Evolutionary conservation across 2,113 vertebrate species (phyloP).

Genomic region (Ardeotis arabs): DNA sequence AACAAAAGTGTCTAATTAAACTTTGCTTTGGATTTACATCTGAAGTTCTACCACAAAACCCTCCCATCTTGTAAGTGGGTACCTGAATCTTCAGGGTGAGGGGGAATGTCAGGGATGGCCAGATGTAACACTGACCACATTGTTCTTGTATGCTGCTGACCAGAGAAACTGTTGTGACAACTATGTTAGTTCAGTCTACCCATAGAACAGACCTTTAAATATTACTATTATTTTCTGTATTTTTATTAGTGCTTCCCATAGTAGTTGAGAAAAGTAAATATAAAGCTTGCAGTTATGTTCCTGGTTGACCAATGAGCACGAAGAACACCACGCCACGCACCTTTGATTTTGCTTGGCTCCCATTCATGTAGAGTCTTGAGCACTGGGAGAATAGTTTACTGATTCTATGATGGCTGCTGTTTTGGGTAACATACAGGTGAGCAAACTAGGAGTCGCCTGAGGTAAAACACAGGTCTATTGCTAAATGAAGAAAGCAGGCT

Average conservation of each 20-base stretch:
- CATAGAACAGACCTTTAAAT: background rate
- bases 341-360: background rate
- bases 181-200: background rate
- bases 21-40: background rate
- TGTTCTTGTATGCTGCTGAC: background rate
- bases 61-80: background rate
- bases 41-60: background rate
- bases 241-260: background rate
- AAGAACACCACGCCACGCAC: background rate
- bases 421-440: background rate
- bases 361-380: background rate
- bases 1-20: background rate
- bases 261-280: background rate
- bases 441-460: background rate
- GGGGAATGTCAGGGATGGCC: accelerated
- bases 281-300: background rate
- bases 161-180: background rate
- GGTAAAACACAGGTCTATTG: background rate
- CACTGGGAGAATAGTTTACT: background rate
- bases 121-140: background rate
- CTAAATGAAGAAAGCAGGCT: background rate
- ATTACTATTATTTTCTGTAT: background rate
- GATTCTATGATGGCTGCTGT: background rate
- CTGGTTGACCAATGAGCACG: background rate
- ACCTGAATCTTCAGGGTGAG: background rate